These are phyloP conservation scores for Uropsilus gracilis DNA, from an alignment of 2,113 vertebrate species.

Conservation along the genomic window DNA sequence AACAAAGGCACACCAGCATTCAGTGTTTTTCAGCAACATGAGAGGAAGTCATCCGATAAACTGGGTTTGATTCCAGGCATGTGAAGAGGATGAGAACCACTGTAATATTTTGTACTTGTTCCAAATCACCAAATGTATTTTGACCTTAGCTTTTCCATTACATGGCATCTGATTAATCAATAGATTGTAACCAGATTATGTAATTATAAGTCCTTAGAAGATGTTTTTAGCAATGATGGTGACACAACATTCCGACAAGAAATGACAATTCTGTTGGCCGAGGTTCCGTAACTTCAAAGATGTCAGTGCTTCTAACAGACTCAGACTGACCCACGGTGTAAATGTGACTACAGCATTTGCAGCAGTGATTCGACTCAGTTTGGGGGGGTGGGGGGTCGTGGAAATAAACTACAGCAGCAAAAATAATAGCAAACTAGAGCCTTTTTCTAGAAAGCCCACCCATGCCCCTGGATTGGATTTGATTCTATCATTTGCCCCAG, in stretches of 20 bases:
- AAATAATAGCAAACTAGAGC: conserved; percentile 3
- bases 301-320: background rate
- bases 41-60: conserved; percentile 52
- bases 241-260: background rate
- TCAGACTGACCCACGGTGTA: background rate
- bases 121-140: conserved; percentile 61
- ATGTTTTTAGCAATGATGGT: conserved; percentile 25
- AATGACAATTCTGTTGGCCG: background rate
- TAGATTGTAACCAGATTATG: conserved; percentile 49
- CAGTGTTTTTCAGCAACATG: conserved; percentile 29
- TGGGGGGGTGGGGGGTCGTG: background rate
- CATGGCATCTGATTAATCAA: conserved; percentile 44
- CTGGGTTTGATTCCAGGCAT: conserved; percentile 33
- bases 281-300: background rate
- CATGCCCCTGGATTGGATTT: background rate
- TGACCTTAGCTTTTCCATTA: conserved; percentile 48
- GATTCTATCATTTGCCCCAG: background rate
- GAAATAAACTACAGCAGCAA: background rate
- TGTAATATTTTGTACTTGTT: conserved; percentile 52
- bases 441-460: background rate
- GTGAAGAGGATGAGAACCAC: conserved; percentile 36
- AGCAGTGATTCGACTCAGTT: background rate
- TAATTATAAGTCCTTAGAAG: conserved; percentile 47
- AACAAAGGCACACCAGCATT: conserved; percentile 42
- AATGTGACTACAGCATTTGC: background rate